A percentile compares a stretch with the other conserved stretches of the same genome.
Evolutionary conservation across 2,797 vertebrate species (phyloP).

Genomic region (Heliangelus exortis): DNA sequence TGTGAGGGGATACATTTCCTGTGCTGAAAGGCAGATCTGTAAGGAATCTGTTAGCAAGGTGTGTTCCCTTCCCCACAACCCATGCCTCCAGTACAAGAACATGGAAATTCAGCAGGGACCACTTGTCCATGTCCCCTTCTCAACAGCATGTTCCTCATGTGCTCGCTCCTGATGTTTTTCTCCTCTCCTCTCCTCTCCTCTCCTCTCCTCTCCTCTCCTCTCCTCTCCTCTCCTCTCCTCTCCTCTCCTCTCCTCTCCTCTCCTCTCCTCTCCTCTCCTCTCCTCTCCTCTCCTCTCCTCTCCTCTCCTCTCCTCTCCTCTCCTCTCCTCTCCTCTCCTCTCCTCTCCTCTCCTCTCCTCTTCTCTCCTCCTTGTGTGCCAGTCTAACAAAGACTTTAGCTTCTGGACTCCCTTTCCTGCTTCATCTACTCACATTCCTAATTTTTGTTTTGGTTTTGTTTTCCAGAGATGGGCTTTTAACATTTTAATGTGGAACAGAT

Average conservation of each 20-base stretch:
- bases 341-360: too few species aligned
- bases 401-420: neutral
- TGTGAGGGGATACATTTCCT: neutral
- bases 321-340: too few species aligned
- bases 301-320: too few species aligned
- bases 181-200: too few species aligned
- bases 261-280: too few species aligned
- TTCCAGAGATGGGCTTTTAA: neutral
- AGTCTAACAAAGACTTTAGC: neutral
- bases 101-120: neutral
- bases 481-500: neutral
- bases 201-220: neutral
- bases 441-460: neutral
- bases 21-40: constrained; percentile 3
- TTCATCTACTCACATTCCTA: neutral
- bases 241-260: too few species aligned
- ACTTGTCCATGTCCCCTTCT: neutral
- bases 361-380: neutral
- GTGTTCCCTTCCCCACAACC: neutral
- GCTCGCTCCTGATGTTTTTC: neutral
- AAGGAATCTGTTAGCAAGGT: neutral
- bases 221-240: neutral
- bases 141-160: neutral
- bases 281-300: too few species aligned
- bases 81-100: neutral